Evolutionary conservation across 2,888 invertebrate genomes (phyloP).

Genomic region (Hipparchia semele): DNA sequence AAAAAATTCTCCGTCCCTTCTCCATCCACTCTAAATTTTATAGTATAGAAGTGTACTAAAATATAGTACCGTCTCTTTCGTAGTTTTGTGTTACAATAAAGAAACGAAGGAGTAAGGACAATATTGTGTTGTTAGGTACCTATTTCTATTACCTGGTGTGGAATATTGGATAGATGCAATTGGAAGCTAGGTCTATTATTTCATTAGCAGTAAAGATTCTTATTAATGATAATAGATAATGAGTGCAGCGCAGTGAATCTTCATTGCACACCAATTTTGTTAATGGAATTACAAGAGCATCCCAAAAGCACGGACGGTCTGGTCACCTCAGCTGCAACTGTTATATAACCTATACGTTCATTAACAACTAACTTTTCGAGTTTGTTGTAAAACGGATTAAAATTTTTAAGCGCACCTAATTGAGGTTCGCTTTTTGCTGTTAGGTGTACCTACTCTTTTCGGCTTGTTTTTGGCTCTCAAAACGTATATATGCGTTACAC

Average conservation of each 20-base stretch:
- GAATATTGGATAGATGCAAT: too few relatives aligned
- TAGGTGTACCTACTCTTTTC: neutral
- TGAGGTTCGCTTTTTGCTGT: conserved; percentile 1
- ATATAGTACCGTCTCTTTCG: too few relatives aligned
- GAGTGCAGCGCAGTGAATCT: conserved; percentile 1
- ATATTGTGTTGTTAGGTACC: too few relatives aligned
- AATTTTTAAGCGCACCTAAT: conserved; percentile 18
- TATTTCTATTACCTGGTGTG: too few relatives aligned
- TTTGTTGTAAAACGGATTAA: conserved; percentile 35
- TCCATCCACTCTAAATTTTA: too few relatives aligned
- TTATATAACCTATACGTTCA: conserved; percentile 46
- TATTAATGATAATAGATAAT: conserved; percentile 3
- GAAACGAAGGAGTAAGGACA: too few relatives aligned
- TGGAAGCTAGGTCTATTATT: neutral
- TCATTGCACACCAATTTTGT: conserved; percentile 6
- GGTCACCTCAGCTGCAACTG: conserved; percentile 23
- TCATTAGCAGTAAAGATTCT: neutral
- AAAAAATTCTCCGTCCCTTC: too few relatives aligned
- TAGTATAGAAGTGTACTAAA: too few relatives aligned
- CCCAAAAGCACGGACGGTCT: neutral
- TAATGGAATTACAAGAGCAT: conserved; percentile 1
- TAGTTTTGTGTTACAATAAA: too few relatives aligned
- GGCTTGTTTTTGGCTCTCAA: neutral
- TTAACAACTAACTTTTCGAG: conserved; percentile 46
- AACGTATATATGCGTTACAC: neutral